Conservation (phyloP, 2,113 vertebrate genomes). For the Sebastes schlegelii region DNA sequence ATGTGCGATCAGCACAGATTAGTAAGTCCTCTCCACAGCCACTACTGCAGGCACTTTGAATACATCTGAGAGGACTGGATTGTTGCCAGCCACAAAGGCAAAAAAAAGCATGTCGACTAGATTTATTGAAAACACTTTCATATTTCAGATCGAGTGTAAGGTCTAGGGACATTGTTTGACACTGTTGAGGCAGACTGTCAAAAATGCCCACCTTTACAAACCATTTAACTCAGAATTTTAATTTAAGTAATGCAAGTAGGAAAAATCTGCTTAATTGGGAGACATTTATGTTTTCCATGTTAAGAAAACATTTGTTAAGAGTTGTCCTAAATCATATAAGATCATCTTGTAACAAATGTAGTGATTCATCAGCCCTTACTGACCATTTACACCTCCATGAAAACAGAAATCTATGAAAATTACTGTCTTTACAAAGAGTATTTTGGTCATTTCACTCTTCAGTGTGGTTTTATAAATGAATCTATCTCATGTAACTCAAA, state of each 20-base stretch:
- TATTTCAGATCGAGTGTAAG: neutral
- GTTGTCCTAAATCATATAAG: neutral
- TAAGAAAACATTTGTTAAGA: neutral
- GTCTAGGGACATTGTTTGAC: neutral
- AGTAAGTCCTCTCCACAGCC: slow-evolving; percentile 6
- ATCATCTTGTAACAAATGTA: neutral
- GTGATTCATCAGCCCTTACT: neutral
- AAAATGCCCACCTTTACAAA: neutral
- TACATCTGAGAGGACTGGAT: slow-evolving; percentile 10
- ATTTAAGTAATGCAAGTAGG: slow-evolving; percentile 8
- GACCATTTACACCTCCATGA: neutral
- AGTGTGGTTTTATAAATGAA: neutral
- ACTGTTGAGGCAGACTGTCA: neutral
- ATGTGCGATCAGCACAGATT: neutral
- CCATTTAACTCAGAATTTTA: neutral
- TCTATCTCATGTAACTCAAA: neutral
- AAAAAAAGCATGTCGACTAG: too few relatives aligned
- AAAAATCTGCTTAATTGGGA: slow-evolving; percentile 22
- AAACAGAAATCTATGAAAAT: neutral
- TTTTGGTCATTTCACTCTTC: neutral
- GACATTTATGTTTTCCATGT: neutral
- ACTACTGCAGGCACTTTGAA: neutral
- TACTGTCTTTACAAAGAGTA: neutral
- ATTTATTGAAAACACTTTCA: neutral
- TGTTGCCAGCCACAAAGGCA: neutral